Conservation (phyloP, 2,113 vertebrate species). For the Stigmatopora nigra region DNA sequence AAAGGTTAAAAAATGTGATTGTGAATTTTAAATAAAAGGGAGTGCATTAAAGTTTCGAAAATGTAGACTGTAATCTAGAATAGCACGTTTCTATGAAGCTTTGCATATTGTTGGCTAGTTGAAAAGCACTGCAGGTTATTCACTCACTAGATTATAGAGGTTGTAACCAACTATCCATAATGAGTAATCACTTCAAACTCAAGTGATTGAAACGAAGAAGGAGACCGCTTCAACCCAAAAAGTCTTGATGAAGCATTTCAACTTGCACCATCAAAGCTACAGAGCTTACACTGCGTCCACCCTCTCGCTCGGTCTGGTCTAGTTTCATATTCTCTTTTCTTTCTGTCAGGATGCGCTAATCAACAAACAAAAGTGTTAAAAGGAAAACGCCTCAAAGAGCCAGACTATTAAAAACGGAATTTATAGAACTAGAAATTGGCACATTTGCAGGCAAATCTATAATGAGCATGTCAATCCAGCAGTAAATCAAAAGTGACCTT, state of each 20-base stretch:
- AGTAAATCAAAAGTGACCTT: no score
- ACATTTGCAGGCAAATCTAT: no score
- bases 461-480: no score
- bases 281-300: neutral
- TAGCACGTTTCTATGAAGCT: neutral
- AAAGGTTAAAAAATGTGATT: neutral
- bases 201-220: conserved; percentile 4
- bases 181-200: conserved; percentile 5
- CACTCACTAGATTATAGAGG: neutral
- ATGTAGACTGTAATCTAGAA: neutral
- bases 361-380: no score
- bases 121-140: conserved; percentile 3
- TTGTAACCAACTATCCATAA: neutral
- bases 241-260: neutral
- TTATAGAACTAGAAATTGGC: no score
- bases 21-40: neutral
- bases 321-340: no score
- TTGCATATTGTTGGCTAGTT: neutral
- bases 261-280: neutral
- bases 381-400: no score
- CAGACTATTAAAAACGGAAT: no score
- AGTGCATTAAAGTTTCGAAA: neutral
- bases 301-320: neutral
- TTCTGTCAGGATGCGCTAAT: no score
- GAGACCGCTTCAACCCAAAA: neutral